Evolutionary conservation across 1,140 invertebrate genomes (phyloP).

Genomic region (Micrasema minimum): DNA sequence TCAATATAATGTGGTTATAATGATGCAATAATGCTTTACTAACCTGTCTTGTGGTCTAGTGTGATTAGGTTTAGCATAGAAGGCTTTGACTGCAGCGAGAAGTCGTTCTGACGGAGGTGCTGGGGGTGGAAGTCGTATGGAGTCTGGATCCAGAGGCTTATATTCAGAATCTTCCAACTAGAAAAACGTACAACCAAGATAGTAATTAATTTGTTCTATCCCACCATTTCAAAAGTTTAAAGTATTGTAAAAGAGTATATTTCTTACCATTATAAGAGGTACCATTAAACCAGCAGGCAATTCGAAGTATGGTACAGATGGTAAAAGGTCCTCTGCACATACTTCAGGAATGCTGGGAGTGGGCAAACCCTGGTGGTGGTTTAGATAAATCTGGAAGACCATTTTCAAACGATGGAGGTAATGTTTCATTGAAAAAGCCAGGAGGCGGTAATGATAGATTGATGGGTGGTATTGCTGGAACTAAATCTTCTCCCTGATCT

Average conservation of each 20-base stretch:
- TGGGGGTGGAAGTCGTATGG: slow-evolving; percentile 91
- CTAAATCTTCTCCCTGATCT: slow-evolving; percentile 57
- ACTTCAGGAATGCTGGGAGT: slow-evolving; percentile 60
- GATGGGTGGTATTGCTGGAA: slow-evolving; percentile 59
- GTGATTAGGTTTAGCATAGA: slow-evolving; percentile 93
- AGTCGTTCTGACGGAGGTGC: slow-evolving; percentile 92
- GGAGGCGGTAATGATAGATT: slow-evolving; percentile 71
- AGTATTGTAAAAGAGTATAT: not conserved
- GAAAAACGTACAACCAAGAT: slow-evolving; percentile 53
- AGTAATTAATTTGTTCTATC: not conserved
- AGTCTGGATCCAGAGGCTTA: slow-evolving; percentile 87
- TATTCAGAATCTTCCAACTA: slow-evolving; percentile 91
- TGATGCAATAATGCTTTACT: too few relatives aligned
- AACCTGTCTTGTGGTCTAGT: slow-evolving; percentile 93
- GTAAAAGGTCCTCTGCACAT: slow-evolving; percentile 80
- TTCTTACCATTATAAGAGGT: slow-evolving; percentile 85
- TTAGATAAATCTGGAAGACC: slow-evolving; percentile 84
- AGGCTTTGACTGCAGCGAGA: slow-evolving; percentile 92
- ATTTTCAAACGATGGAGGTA: slow-evolving; percentile 63
- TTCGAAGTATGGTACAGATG: slow-evolving; percentile 95
- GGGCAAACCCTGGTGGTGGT: slow-evolving; percentile 83
- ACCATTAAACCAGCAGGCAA: slow-evolving; percentile 96
- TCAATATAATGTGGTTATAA: too few relatives aligned
- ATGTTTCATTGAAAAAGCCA: slow-evolving; percentile 62
- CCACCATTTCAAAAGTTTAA: not conserved